phyloP scores from a whole-genome alignment of 2,113 vertebrate species.

The Sialia sialis region DNA sequence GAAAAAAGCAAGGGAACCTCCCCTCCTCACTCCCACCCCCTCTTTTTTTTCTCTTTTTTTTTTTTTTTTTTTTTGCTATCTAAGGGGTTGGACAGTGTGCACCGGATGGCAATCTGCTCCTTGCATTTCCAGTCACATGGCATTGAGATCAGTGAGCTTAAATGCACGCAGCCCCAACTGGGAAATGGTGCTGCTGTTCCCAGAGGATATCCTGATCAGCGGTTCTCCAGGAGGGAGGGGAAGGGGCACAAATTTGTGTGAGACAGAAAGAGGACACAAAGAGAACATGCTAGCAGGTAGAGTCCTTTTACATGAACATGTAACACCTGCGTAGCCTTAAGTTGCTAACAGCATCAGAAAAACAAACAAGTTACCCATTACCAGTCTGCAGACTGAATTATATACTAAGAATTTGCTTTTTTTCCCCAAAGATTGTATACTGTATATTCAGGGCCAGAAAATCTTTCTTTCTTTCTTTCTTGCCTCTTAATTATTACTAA shows the following conservation, averaged over 20 bases:
- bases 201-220: neutral
- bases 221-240: neutral
- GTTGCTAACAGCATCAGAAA: neutral
- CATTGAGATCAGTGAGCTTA: neutral
- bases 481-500: neutral
- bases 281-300: neutral
- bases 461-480: neutral
- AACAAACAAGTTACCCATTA: neutral
- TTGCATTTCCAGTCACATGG: neutral
- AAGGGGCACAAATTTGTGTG: neutral
- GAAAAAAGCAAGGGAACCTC: constrained; percentile 3
- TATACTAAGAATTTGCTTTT: neutral
- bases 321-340: neutral
- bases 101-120: constrained; percentile 16
- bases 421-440: neutral
- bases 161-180: neutral
- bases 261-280: neutral
- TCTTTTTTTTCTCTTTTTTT: neutral
- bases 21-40: neutral
- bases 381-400: neutral
- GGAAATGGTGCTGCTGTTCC: neutral
- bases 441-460: neutral
- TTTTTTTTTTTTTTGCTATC: neutral
- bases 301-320: rapidly evolving
- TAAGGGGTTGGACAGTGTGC: neutral